Evolutionary conservation across 1,140 invertebrate genomes (phyloP).

Genomic region (Scaptomyza graminum): DNA sequence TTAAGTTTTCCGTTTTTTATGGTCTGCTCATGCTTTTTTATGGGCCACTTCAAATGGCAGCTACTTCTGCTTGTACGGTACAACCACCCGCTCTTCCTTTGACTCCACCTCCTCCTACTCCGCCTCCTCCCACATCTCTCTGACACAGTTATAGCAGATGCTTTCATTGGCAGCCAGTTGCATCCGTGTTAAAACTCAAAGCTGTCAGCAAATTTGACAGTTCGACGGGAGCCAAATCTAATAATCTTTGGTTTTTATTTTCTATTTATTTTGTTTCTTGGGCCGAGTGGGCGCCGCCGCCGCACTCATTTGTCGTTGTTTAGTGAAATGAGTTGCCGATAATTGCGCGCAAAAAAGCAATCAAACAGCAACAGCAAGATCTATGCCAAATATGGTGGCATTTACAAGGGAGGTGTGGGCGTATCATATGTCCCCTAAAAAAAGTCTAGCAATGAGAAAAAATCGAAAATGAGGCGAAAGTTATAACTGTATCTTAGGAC

Average conservation of each 20-base stretch:
- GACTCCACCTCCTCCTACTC: neutral
- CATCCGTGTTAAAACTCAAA: conserved; percentile 38
- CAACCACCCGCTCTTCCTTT: neutral
- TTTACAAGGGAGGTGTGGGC: conserved; percentile 48
- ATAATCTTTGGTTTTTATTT: neutral
- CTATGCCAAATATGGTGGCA: conserved; percentile 50
- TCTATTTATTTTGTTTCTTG: neutral
- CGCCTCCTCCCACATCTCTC: conserved; percentile 8
- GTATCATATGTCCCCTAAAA: conserved; percentile 51
- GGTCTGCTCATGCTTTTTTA: conserved; percentile 47
- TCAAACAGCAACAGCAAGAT: neutral
- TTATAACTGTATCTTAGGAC: neutral
- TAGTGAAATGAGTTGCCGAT: conserved; percentile 71
- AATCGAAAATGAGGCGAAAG: conserved; percentile 15
- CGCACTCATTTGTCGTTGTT: conserved; percentile 70
- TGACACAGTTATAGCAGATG: conserved; percentile 56
- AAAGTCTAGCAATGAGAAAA: conserved; percentile 13
- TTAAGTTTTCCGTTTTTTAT: conserved; percentile 41
- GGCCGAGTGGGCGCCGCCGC: conserved; percentile 45
- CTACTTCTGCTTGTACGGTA: conserved; percentile 2
- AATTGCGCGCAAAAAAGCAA: conserved; percentile 41
- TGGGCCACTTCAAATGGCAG: conserved; percentile 32
- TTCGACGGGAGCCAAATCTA: conserved; percentile 33
- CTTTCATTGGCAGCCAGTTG: conserved; percentile 56
- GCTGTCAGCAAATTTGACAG: conserved; percentile 78